Conservation (phyloP, 2,888 invertebrate genomes). For the Sesamia inferens region DNA sequence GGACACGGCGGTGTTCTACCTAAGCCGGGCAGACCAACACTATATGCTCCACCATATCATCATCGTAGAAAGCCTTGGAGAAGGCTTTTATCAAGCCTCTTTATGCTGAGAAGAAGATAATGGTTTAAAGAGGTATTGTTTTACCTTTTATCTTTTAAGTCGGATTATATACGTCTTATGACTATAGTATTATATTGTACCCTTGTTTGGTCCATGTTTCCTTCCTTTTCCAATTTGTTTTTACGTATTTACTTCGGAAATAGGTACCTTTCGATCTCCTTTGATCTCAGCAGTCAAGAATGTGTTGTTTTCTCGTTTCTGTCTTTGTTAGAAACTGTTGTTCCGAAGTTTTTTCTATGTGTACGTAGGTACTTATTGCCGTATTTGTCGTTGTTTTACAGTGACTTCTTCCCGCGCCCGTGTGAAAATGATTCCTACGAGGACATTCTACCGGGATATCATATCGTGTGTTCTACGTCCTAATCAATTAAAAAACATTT, state of each 20-base stretch:
- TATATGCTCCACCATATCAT: no score
- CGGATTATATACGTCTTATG: neutral
- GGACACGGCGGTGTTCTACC: no score
- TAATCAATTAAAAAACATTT: no score
- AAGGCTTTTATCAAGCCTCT: no score
- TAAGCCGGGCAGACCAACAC: no score
- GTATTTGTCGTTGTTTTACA: neutral
- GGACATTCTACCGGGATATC: neutral
- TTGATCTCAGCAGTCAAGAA: slow-evolving; percentile 20
- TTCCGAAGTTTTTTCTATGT: neutral
- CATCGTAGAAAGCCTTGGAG: no score
- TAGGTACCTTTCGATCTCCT: slow-evolving; percentile 17
- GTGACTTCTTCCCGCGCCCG: neutral
- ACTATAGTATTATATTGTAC: neutral
- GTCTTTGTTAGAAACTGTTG: neutral
- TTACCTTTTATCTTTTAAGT: neutral
- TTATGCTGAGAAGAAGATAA: no score
- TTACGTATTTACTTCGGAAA: slow-evolving; percentile 15
- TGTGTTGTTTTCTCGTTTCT: neutral
- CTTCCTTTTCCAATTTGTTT: slow-evolving; percentile 18
- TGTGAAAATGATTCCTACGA: neutral
- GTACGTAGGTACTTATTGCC: neutral
- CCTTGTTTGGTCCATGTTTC: slow-evolving; percentile 13
- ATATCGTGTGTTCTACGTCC: no score
- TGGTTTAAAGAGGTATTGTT: no score